Conservation (phyloP, 2,888 invertebrate species). For the Papilio gigon region DNA sequence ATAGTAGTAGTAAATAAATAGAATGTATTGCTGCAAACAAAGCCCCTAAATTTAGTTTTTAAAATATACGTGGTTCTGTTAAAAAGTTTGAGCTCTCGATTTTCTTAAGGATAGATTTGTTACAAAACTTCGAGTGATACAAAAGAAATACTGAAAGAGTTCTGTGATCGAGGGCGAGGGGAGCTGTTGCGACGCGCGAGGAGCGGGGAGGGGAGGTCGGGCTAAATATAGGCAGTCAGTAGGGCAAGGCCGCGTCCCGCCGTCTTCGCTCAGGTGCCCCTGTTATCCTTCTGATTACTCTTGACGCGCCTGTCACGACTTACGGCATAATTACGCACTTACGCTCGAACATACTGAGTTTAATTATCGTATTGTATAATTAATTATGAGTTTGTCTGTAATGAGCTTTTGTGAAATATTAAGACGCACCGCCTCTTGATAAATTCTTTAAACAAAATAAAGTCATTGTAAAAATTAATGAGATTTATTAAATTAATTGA, state of each 20-base stretch:
- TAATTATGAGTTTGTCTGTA: neutral
- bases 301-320: constrained; percentile 63
- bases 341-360: constrained; percentile 40
- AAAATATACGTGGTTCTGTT: no score
- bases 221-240: constrained; percentile 77
- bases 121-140: neutral
- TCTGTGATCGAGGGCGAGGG: constrained; percentile 67
- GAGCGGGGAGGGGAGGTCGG: constrained; percentile 54
- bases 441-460: neutral
- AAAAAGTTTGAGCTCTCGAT: neutral
- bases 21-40: no score
- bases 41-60: no score
- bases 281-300: constrained; percentile 74
- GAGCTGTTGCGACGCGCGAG: constrained; percentile 50
- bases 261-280: constrained; percentile 54
- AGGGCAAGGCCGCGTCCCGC: constrained; percentile 72
- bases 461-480: neutral
- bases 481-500: no score
- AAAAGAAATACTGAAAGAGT: constrained; percentile 35
- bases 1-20: no score
- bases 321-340: constrained; percentile 61
- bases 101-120: neutral
- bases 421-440: neutral
- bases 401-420: neutral
- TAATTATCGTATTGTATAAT: constrained; percentile 21